Conservation (phyloP, 2,888 invertebrate genomes). For the Melinaea marsaeus region DNA sequence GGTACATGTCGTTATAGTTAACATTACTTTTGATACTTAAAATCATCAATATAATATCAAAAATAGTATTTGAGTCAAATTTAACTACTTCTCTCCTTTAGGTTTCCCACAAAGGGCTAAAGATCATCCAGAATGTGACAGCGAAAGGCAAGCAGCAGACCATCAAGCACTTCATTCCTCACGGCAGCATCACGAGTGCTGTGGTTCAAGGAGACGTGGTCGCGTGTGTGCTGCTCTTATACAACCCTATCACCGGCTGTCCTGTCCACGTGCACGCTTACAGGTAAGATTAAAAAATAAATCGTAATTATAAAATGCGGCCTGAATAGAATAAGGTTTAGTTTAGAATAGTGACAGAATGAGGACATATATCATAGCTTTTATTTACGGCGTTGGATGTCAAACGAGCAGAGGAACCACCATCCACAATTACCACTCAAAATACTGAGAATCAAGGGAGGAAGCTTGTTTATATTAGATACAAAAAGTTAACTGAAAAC, state of each 20-base stretch:
- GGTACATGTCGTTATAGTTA: conserved; percentile 62
- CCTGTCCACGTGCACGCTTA: conserved; percentile 97
- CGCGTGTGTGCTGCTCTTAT: conserved; percentile 93
- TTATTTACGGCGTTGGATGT: too few relatives aligned
- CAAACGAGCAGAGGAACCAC: too few relatives aligned
- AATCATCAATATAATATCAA: not conserved
- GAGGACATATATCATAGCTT: too few relatives aligned
- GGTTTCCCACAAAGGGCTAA: conserved; percentile 94
- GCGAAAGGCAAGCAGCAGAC: conserved; percentile 79
- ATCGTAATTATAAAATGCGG: too few relatives aligned
- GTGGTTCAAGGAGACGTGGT: conserved; percentile 95
- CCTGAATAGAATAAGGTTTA: too few relatives aligned
- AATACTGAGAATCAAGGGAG: too few relatives aligned
- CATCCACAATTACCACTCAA: too few relatives aligned
- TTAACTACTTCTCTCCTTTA: conserved; percentile 41
- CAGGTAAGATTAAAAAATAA: conserved; percentile 62
- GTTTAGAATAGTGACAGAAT: too few relatives aligned
- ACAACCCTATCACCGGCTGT: conserved; percentile 95
- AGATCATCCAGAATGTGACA: conserved; percentile 90
- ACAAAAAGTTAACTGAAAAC: not conserved
- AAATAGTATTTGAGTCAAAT: not conserved
- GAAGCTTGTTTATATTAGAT: too few relatives aligned
- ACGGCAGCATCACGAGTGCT: conserved; percentile 94
- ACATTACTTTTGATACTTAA: conserved; percentile 1
- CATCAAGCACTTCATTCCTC: conserved; percentile 96